Evolutionary conservation across 2,113 vertebrate species (phyloP), one percentile per base, ranked within the genome.

Genomic region (Calyptomena viridis): DNA sequence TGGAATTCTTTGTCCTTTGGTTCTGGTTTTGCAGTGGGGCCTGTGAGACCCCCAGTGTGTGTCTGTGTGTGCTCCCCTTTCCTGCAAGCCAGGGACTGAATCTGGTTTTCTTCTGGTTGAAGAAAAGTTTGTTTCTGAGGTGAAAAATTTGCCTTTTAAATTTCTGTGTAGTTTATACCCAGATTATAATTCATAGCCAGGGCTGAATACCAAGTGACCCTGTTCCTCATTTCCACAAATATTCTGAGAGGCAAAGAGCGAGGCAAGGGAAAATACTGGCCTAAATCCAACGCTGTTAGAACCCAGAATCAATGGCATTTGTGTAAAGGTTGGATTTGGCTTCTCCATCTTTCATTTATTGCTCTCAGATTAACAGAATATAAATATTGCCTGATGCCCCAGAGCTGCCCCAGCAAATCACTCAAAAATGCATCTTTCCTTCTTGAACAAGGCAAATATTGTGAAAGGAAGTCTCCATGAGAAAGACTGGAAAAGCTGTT

Each of bases 131-230:
- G 92, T 84, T 97, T 95, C 85, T 42, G 69, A 95, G 91, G 94
- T 89, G 93, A 96, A 92, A 96, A 96, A 97, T 80, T 92, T 95
- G 81, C 78, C 66, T 98, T 97, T 96, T 66, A 95, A 95, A 90
- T 96, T 87, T 93, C 93, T 73, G 7, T 80, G 5, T 71, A 72
- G 76, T 40, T 90, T 95, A 47, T 81, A 89, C 86, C 86, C 72
- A 47, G 92, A 95, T 96, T 92, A 96, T 96, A 96, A 96, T 92
- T 97, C 95, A 92, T 92, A 89, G 60, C 58, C 88, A 64, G 86
- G 93, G 86, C 92, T 95, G 95, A 94, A 96, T 96, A 96, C 69
- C 89, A 96, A 96, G 94, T 93, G 73, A 94, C 66, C 90, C 93
- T 23, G 68, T 80, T 95, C 84, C 80, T 95, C 83, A 90, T 96